These are phyloP conservation scores for Crotalus horridus DNA, from an alignment of 2,113 vertebrate genomes.

Conservation along the genomic window DNA sequence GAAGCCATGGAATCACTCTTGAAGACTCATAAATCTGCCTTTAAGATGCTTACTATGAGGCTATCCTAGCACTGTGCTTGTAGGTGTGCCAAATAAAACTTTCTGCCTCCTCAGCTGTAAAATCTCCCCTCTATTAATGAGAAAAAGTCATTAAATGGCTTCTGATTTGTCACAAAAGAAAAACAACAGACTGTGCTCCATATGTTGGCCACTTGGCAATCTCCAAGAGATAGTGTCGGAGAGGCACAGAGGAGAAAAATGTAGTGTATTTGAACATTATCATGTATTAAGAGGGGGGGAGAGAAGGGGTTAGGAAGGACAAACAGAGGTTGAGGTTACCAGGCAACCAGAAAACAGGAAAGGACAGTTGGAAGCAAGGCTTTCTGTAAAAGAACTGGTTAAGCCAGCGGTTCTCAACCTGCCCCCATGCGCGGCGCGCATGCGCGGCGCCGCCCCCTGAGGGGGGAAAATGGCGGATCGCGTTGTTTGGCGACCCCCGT, in stretches of 20 bases:
- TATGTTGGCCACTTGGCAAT: not conserved
- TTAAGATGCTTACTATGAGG: not conserved
- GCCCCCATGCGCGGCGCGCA: too few relatives aligned
- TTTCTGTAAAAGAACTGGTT: slow-evolving; percentile 33
- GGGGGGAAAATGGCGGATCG: too few relatives aligned
- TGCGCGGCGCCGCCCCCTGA: too few relatives aligned
- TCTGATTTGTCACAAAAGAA: not conserved
- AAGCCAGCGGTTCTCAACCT: too few relatives aligned
- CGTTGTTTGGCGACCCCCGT: too few relatives aligned
- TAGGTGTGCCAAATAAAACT: not conserved
- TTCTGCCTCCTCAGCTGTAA: slow-evolving; percentile 3
- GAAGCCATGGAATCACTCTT: not conserved
- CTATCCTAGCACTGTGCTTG: not conserved
- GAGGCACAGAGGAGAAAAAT: slow-evolving; percentile 20
- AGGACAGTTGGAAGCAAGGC: slow-evolving; percentile 15
- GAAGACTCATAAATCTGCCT: not conserved
- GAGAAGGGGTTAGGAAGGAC: not conserved
- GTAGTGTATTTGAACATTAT: slow-evolving; percentile 1
- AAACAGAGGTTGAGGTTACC: slow-evolving; percentile 51
- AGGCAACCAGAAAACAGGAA: slow-evolving; percentile 50
- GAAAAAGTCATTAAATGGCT: slow-evolving; percentile 3
- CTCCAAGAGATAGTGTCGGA: rapidly evolving
- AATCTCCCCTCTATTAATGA: not conserved
- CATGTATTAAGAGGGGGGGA: not conserved
- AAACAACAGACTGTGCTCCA: not conserved